Evolutionary conservation across 1,140 invertebrate species (phyloP).

Genomic region (Hormaphis cornu): DNA sequence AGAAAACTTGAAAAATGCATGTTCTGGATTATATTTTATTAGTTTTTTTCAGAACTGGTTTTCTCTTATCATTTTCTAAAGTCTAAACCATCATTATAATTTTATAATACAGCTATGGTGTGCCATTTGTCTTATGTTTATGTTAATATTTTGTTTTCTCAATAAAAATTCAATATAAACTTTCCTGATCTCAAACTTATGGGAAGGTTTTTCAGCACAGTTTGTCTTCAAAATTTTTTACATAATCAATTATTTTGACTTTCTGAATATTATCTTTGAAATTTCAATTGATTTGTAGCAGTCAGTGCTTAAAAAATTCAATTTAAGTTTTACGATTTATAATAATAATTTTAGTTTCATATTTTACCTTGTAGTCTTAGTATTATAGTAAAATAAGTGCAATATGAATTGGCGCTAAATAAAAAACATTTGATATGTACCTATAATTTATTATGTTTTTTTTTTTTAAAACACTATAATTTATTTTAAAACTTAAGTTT

Average conservation of each 20-base stretch:
- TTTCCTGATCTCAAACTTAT: constrained; percentile 32
- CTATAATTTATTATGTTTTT: constrained; percentile 4
- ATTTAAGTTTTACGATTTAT: constrained; percentile 13
- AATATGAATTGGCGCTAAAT: constrained; percentile 25
- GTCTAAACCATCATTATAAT: neutral
- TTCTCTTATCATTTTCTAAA: neutral
- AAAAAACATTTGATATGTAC: neutral
- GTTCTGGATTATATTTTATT: neutral
- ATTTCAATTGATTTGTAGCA: constrained; percentile 19
- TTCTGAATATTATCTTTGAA: constrained; percentile 12
- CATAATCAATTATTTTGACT: constrained; percentile 26
- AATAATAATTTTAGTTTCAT: constrained; percentile 11
- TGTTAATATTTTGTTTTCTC: neutral
- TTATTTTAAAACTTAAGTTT: neutral
- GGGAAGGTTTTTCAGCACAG: constrained; percentile 22
- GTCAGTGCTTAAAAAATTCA: constrained; percentile 13
- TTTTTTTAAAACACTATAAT: neutral
- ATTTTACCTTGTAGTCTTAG: constrained; percentile 18
- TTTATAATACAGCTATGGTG: neutral
- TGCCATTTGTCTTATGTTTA: constrained; percentile 13
- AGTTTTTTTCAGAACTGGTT: neutral
- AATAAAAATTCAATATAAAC: neutral
- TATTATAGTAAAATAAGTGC: constrained; percentile 17
- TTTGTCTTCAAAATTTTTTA: neutral
- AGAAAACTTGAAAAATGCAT: constrained; percentile 17